Base-by-base conservation (phyloP, 2,113 vertebrate genomes). In the Cyprinodon brontotheroides region DNA sequence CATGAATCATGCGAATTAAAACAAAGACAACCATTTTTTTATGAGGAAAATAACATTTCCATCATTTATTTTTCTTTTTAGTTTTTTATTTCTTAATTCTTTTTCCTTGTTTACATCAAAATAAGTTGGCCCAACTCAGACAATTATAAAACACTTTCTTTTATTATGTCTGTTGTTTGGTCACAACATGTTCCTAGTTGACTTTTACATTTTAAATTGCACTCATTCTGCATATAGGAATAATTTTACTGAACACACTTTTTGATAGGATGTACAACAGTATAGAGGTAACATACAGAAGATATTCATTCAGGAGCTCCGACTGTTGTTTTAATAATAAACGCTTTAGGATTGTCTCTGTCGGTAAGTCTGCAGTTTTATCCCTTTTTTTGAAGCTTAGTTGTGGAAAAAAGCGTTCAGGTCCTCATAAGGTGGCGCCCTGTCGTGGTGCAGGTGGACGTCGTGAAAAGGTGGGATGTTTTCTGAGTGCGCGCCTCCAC, bases 401-500 rank as follows among this genome's bases (percentile, higher is more conserved):
- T 96, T 98, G 93, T 98, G 97, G 95, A 98, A 99, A 95, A 98
- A 99, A 64, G 97, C 96, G 84, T 98, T 98, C 88, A 99, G 96
- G 90, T 99, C 98, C 92, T 99, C 98, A 63, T 98, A 98, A 84
- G 95, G 94, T 12, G 97, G 96, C 71, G 95, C 95, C 91, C 97
- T 92, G 84, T 99, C 97, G 69, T 98, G 96, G 86, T 97, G 96
- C 90, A 96, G 91, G 91, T 97, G 96, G 94, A 94, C 94, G 85
- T 99, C 98, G 62, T 94, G 94, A 90, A 98, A 99, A 82, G 97
- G 96, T 90, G 97, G 95, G 84, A 98, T 95, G 93, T 97, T 98
- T 89, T 99, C 97, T 14, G 97, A 96, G 91, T 97, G 97, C 70
- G 89, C 82, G 65, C 94, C 95, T 47, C 95, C 95, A 62, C 95